These are phyloP conservation scores for Dryobates pubescens DNA, from an alignment of 2,797 vertebrate species.

Conservation along the genomic window DNA sequence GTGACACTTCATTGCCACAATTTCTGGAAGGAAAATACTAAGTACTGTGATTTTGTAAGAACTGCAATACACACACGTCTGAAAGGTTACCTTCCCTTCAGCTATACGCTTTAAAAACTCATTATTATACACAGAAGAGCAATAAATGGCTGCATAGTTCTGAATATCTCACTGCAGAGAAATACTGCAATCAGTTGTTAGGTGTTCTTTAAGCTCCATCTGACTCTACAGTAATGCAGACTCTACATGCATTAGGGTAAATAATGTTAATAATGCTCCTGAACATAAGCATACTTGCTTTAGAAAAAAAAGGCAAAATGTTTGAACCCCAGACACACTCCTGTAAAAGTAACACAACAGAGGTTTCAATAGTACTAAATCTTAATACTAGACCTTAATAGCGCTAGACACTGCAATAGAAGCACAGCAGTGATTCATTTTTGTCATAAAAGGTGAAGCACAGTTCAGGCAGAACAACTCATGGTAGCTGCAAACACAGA, in stretches of 20 bases:
- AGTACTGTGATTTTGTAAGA: background rate
- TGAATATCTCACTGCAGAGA: background rate
- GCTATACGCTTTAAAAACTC: background rate
- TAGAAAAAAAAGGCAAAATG: no score
- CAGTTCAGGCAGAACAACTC: background rate
- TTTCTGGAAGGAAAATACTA: background rate
- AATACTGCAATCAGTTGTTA: background rate
- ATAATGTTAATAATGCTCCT: background rate
- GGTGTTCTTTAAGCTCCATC: background rate
- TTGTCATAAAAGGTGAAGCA: background rate
- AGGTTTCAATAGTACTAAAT: background rate
- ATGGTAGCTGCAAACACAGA: no score
- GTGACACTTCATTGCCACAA: background rate
- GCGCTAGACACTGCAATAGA: background rate
- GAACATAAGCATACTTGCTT: background rate
- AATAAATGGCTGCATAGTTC: background rate
- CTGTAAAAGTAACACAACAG: background rate
- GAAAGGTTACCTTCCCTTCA: background rate
- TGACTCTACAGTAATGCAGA: background rate
- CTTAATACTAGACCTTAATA: background rate
- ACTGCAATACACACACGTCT: accelerated
- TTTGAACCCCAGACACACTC: background rate
- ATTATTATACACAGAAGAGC: background rate
- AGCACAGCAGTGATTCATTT: background rate
- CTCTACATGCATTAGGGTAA: background rate